Base-by-base conservation (phyloP, 2,797 vertebrate genomes). In the Margarornis squamiger region DNA sequence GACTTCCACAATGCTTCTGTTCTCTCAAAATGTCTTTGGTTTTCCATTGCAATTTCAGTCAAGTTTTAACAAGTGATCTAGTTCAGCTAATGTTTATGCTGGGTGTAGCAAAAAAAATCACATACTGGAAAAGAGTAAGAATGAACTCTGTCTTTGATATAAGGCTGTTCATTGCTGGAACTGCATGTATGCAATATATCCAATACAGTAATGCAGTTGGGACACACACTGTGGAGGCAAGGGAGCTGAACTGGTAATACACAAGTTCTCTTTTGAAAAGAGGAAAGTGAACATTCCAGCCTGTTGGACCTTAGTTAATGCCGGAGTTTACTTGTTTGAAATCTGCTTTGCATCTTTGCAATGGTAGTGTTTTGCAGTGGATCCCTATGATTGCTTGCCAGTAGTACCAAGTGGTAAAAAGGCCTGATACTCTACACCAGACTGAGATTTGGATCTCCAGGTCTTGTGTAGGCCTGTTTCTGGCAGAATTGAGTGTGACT, bases 401-500 rank as follows among this genome's bases (percentile, higher is more conserved):
- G 87, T 86, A 92, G 86, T 78, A 74, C 62, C 39, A 85, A 96
- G 86, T 88, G 51, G 55, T 29, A 84, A 91, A 94, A 94, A 81
- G 78, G 45, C 94, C 89, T 93, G 85, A 92, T 95, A 59, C 34
- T 95, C 81, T 95, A 92, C 94, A 89, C 90, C 83, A 86, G 34
- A 66, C 85, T 74, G 88, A 95, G 88, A 45, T 95, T 94, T 95
- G 77, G 46, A 93, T 96, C 88, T 90, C 30, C 93, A 97, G 95
- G 81, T 81, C 96, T 91, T 96, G 66, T 73, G 63, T 97, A 96
- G 94, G 88, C 95, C 95, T 91, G 66, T 94, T 96, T 95, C 90
- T 97, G 97, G 92, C 96, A 97, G 95, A 95, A 94, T 46, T 45
- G 79, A 96, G 88, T 97, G 96, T 93, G 92, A 96, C 96, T 96